A percentile compares a stretch with the other conserved stretches of the same genome.
phyloP scores from a whole-genome alignment of 2,797 vertebrate genomes.

The Sebastes umbrosus region DNA sequence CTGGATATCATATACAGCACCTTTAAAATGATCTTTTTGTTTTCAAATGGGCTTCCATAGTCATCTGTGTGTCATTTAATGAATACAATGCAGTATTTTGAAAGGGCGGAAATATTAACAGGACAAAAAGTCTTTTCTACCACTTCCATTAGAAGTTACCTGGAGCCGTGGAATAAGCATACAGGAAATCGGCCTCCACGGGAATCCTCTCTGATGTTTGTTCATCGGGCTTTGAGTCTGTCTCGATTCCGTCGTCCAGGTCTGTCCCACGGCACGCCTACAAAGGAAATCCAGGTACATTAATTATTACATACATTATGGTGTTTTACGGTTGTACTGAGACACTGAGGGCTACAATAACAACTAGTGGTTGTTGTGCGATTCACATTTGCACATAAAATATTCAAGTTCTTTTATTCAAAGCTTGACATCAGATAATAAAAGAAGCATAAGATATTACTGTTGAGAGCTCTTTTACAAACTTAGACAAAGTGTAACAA shows the following conservation, averaged over 20 bases:
- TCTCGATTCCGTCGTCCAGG: conserved; percentile 78
- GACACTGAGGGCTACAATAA: too few relatives aligned
- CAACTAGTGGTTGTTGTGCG: too few relatives aligned
- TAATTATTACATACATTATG: too few relatives aligned
- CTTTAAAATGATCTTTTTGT: too few relatives aligned
- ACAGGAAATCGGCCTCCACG: conserved; percentile 93
- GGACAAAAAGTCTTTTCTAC: neutral
- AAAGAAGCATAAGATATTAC: neutral
- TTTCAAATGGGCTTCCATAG: too few relatives aligned
- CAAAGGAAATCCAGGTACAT: neutral
- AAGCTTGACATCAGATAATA: too few relatives aligned
- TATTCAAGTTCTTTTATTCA: too few relatives aligned
- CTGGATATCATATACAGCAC: too few relatives aligned
- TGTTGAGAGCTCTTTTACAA: neutral
- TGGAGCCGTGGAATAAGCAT: conserved; percentile 91
- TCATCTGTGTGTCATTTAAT: neutral
- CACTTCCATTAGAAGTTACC: conserved; percentile 72
- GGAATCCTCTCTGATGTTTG: conserved; percentile 85
- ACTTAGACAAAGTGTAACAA: neutral
- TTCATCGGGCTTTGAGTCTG: neutral
- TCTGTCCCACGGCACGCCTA: conserved; percentile 88
- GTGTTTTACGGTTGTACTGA: neutral
- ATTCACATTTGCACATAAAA: too few relatives aligned
- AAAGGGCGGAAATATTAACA: neutral
- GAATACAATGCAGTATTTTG: neutral